Percentiles rank a stretch among this genome's conserved stretches.
Conservation (phyloP, 2,888 invertebrate species). For the Agrotis ipsilon region DNA sequence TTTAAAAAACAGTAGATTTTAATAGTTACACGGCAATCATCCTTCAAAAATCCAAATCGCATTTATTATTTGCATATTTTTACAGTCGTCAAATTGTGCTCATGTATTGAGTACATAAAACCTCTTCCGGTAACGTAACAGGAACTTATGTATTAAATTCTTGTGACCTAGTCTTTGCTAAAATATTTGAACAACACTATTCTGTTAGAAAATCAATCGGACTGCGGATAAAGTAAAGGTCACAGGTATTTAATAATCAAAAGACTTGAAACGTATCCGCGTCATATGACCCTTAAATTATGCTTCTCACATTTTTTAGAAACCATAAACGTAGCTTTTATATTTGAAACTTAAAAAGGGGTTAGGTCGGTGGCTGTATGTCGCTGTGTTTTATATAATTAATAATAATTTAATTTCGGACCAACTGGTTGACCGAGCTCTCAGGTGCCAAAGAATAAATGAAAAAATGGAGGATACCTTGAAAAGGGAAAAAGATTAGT, state of each 20-base stretch:
- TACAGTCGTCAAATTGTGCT: slow-evolving; percentile 32
- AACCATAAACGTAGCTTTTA: slow-evolving; percentile 17
- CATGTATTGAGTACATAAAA: slow-evolving; percentile 24
- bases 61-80: slow-evolving; percentile 51
- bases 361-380: not conserved
- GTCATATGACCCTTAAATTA: slow-evolving; percentile 21
- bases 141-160: slow-evolving; percentile 26
- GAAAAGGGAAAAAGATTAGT: too few species aligned
- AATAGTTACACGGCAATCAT: slow-evolving; percentile 52
- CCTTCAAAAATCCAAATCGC: slow-evolving; percentile 35
- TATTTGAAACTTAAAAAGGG: not conserved
- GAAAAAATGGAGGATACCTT: too few species aligned
- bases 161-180: slow-evolving; percentile 29
- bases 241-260: slow-evolving; percentile 30
- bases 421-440: not conserved
- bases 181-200: slow-evolving; percentile 15
- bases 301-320: slow-evolving; percentile 29
- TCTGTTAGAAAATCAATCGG: slow-evolving; percentile 33
- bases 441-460: too few species aligned
- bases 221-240: slow-evolving; percentile 35
- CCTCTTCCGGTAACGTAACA: slow-evolving; percentile 22
- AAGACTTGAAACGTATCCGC: slow-evolving; percentile 35
- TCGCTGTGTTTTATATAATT: too few species aligned
- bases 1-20: slow-evolving; percentile 6
- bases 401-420: not conserved